Conservation (phyloP, 2,888 invertebrate species). For the Ypsolopha sequella region DNA sequence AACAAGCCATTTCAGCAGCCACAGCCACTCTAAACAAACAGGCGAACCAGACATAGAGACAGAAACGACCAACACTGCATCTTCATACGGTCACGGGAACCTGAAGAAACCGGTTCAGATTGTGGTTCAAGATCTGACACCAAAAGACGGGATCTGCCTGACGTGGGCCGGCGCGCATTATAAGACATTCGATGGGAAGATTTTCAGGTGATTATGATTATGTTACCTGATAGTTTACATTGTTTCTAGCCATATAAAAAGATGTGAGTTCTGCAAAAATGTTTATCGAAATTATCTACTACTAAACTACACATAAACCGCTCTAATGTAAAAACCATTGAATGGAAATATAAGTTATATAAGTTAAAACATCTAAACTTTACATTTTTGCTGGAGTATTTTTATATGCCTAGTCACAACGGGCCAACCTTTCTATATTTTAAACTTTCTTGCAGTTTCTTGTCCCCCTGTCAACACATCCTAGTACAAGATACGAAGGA, state of each 20-base stretch:
- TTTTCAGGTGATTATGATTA: conserved; percentile 74
- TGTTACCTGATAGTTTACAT: too few relatives aligned
- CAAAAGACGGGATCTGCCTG: conserved; percentile 79
- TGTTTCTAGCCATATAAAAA: too few relatives aligned
- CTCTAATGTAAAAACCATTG: too few relatives aligned
- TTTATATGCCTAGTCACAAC: too few relatives aligned
- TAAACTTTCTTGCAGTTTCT: conserved; percentile 67
- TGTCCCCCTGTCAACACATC: conserved; percentile 82
- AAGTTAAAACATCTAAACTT: too few relatives aligned
- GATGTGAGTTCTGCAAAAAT: too few relatives aligned
- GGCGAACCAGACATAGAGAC: not conserved
- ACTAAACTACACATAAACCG: too few relatives aligned
- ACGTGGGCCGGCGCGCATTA: conserved; percentile 87
- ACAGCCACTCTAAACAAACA: not conserved
- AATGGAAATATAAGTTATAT: too few relatives aligned
- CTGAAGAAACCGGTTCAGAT: conserved; percentile 20
- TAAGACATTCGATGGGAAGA: conserved; percentile 87
- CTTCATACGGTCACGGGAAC: conserved; percentile 2
- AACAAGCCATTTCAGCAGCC: conserved; percentile 6
- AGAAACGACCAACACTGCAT: conserved; percentile 3
- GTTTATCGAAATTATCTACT: too few relatives aligned
- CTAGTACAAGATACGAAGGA: conserved; percentile 78
- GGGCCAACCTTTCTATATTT: too few relatives aligned
- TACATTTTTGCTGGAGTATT: too few relatives aligned
- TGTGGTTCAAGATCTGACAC: conserved; percentile 49